phyloP scores from a whole-genome alignment of 2,888 invertebrate genomes.

The Chesias legatella region DNA sequence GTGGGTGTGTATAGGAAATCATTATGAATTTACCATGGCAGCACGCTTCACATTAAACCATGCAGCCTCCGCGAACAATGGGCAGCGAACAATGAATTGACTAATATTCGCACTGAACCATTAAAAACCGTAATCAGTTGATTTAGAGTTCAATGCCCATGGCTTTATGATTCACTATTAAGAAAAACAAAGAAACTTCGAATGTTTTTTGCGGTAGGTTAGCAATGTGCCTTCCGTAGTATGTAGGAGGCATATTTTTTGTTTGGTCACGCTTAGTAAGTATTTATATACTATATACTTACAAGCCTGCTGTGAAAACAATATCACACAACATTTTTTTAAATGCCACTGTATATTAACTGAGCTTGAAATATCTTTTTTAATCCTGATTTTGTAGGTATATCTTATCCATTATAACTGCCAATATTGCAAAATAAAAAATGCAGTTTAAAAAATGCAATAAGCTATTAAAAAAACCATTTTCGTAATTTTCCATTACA shows the following conservation, averaged over 20 bases:
- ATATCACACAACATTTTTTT: too few relatives aligned
- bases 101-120: constrained; percentile 61
- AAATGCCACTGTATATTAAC: too few relatives aligned
- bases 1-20: constrained; percentile 17
- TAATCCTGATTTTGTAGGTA: too few relatives aligned
- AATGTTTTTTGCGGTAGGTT: constrained; percentile 68
- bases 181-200: constrained; percentile 75
- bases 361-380: too few relatives aligned
- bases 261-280: constrained; percentile 35
- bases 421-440: too few relatives aligned
- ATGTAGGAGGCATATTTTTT: constrained; percentile 18
- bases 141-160: constrained; percentile 71
- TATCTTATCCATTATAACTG: too few relatives aligned
- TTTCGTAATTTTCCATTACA: too few relatives aligned
- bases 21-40: constrained; percentile 30
- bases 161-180: constrained; percentile 53
- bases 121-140: constrained; percentile 73
- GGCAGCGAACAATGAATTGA: constrained; percentile 53
- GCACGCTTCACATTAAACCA: constrained; percentile 16
- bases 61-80: constrained; percentile 34
- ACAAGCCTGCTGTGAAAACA: too few relatives aligned
- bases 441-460: too few relatives aligned
- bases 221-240: constrained; percentile 48
- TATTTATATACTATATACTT: constrained; percentile 12
- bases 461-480: too few relatives aligned